These are phyloP conservation scores for Cantharis lateralis DNA, from an alignment of 2,888 invertebrate species.

Conservation along the genomic window DNA sequence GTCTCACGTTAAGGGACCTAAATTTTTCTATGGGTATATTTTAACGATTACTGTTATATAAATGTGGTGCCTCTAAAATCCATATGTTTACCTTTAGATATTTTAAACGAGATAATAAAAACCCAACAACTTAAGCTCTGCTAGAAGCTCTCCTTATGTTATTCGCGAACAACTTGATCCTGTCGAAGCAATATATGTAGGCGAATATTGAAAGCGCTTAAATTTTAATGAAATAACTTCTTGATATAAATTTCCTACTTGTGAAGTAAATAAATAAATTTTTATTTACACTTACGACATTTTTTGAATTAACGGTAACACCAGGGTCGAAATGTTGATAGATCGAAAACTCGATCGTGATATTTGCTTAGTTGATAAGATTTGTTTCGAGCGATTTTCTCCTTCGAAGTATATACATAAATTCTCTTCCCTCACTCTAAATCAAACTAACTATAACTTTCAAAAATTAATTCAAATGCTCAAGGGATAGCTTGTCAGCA, in stretches of 20 bases:
- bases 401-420: not conserved
- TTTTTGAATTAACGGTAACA: not conserved
- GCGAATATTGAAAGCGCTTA: not conserved
- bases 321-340: not conserved
- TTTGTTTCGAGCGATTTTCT: not conserved
- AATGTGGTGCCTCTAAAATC: not conserved
- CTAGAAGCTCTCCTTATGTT: not conserved
- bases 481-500: too few relatives aligned
- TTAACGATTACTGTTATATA: not conserved
- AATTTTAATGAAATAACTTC: not conserved
- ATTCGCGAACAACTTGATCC: not conserved
- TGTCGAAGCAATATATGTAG: not conserved
- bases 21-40: not conserved
- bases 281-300: not conserved
- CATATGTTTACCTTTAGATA: not conserved
- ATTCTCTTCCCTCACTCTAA: too few relatives aligned
- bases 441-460: not conserved
- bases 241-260: not conserved
- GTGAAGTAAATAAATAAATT: not conserved
- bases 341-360: not conserved
- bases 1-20: not conserved
- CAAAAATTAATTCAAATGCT: not conserved
- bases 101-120: not conserved
- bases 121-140: not conserved
- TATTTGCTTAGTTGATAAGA: not conserved